Evolutionary conservation across 2,888 invertebrate genomes (phyloP).

Genomic region (Rhagonycha lutea): DNA sequence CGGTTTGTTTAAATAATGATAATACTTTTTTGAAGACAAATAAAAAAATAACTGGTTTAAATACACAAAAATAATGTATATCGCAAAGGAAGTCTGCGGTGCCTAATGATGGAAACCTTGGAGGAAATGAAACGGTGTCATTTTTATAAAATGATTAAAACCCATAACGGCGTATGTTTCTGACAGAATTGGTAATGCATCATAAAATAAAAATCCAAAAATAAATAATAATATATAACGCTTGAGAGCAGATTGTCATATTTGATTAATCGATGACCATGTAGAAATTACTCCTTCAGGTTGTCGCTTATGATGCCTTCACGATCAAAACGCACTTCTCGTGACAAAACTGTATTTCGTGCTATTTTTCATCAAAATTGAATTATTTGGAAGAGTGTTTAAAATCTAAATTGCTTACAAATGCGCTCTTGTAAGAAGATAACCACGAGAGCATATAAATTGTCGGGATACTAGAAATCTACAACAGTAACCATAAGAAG

Average conservation of each 20-base stretch:
- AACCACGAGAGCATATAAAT: background rate
- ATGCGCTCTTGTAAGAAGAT: background rate
- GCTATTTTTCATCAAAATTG: background rate
- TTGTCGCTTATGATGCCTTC: slow-evolving; percentile 16
- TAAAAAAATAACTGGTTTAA: background rate
- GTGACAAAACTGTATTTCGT: background rate
- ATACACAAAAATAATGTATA: background rate
- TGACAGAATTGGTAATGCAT: slow-evolving; percentile 44
- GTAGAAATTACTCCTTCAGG: slow-evolving; percentile 28
- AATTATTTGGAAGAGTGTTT: background rate
- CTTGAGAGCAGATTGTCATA: slow-evolving; percentile 44
- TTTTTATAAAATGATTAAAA: slow-evolving; percentile 27
- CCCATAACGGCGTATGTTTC: slow-evolving; percentile 39
- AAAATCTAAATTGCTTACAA: background rate
- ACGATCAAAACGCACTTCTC: slow-evolving; percentile 1
- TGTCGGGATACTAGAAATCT: slow-evolving; percentile 11
- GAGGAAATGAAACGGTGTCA: background rate
- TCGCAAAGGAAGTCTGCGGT: background rate
- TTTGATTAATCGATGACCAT: slow-evolving; percentile 44
- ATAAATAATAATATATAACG: slow-evolving; percentile 44
- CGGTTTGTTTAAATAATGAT: too few relatives aligned
- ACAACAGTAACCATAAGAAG: slow-evolving; percentile 8
- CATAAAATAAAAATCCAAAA: slow-evolving; percentile 43
- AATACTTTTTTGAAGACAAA: background rate
- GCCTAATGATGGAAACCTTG: background rate